Evolutionary conservation across 2,888 invertebrate species (phyloP).

Genomic region (Sphaeridia pumilis): DNA sequence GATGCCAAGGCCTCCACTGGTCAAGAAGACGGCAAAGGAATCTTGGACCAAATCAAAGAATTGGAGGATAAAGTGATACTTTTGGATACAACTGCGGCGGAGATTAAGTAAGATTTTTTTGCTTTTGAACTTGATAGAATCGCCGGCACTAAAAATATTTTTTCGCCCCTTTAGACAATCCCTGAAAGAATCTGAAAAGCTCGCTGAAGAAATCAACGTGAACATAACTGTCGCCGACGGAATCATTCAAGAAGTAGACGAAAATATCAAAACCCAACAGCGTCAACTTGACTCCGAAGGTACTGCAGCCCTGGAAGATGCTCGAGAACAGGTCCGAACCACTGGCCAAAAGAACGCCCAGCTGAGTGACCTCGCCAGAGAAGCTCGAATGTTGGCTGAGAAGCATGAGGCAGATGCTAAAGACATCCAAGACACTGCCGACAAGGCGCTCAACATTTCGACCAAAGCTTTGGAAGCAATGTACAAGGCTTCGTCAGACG

Average conservation of each 20-base stretch:
- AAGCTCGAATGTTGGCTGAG: slow-evolving; percentile 72
- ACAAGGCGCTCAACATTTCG: slow-evolving; percentile 71
- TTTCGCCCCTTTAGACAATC: slow-evolving; percentile 20
- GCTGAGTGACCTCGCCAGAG: slow-evolving; percentile 81
- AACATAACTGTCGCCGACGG: slow-evolving; percentile 55
- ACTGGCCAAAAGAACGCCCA: slow-evolving; percentile 86
- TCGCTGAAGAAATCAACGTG: slow-evolving; percentile 37
- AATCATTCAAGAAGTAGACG: slow-evolving; percentile 53
- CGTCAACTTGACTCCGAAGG: slow-evolving; percentile 75
- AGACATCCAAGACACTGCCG: slow-evolving; percentile 60
- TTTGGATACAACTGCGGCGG: slow-evolving; percentile 24
- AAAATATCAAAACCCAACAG: slow-evolving; percentile 59
- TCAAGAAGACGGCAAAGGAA: slow-evolving; percentile 53
- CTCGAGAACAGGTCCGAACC: slow-evolving; percentile 63
- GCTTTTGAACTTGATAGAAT: no score
- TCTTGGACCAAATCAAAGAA: slow-evolving; percentile 60
- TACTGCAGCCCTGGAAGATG: slow-evolving; percentile 61
- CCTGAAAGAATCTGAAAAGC: slow-evolving; percentile 28
- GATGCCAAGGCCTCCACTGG: slow-evolving; percentile 61
- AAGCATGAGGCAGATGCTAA: slow-evolving; percentile 60
- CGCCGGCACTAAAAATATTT: no score
- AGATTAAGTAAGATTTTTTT: slow-evolving; percentile 21
- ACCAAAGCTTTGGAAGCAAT: slow-evolving; percentile 66
- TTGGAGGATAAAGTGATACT: slow-evolving; percentile 42
- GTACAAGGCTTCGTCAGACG: slow-evolving; percentile 61